Conservation (phyloP, 2,113 vertebrate species). For the Apodemus sylvaticus region DNA sequence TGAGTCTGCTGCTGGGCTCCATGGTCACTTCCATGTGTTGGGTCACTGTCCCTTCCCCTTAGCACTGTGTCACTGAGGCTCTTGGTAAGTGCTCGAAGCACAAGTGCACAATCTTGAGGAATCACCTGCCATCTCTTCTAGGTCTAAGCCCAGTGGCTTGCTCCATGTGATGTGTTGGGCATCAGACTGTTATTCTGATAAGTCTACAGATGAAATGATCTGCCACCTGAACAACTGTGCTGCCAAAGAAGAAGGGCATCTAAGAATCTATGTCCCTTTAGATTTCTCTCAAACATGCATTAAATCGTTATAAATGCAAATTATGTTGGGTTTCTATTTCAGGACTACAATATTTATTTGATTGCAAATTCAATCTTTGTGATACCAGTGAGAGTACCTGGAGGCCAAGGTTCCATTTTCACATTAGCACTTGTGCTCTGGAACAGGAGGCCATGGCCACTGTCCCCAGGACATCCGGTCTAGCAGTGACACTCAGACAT, state of each 20-base stretch:
- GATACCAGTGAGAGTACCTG: background rate
- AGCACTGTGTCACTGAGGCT: background rate
- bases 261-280: background rate
- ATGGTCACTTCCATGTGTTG: background rate
- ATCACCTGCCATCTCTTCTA: background rate
- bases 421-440: conserved; percentile 36
- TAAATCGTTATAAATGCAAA: background rate
- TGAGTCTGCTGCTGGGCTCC: background rate
- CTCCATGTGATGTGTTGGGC: background rate
- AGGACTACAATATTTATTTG: background rate
- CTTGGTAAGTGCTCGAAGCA: background rate
- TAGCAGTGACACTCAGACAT: conserved; percentile 92
- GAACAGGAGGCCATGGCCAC: background rate
- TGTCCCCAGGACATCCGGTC: conserved; percentile 90
- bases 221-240: background rate
- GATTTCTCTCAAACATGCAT: background rate
- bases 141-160: background rate
- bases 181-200: background rate
- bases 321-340: background rate
- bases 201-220: too few relatives aligned
- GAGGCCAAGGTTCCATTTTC: background rate
- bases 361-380: background rate
- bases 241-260: background rate
- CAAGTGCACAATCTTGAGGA: background rate
- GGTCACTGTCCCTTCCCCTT: background rate